Base-by-base conservation (phyloP, 2,797 vertebrate genomes). In the Tinamus major region DNA sequence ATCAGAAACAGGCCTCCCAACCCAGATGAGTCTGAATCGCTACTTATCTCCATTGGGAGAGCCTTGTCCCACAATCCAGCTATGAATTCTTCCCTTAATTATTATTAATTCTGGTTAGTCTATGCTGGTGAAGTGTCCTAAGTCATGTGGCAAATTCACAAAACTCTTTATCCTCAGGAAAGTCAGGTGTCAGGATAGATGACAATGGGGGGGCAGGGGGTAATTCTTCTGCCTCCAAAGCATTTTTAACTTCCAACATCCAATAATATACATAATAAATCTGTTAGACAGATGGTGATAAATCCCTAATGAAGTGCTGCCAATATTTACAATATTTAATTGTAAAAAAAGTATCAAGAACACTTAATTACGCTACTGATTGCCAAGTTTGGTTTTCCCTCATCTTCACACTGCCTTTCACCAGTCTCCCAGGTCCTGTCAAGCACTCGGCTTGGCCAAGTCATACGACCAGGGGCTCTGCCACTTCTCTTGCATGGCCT, bases 201-300 rank as follows among this genome's bases (percentile, higher is more conserved):
- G 35, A 33, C 13, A 76, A 33, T 5, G 41, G 41, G 4, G 13
- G 14, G 41, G 13, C 42, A 26, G 23, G 39, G 51, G 63, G 42
- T 63, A 85, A 48, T 85, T 87, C 17, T 51, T 83, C 61, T 46
- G 44, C 37, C 49, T 85, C 69, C 62, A 80, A 80, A 87, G 33
- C 24, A 76, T 82, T 83, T 94, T 85, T 89, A 90, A 87, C 71
- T 26, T 42, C 31, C 79, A 78, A 95, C 89, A 88, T 68, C 82
- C 59, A 71, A 71, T 83, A 84, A 85, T 1, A 1, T 79, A 95
- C 83, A 95, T 49, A 86, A 89, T 69, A 90, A 83, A 93, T 72
- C 79, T 83, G 55, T 78, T 85, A 83, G 89, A 87, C 85, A 95
- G 93, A 94, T 94, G 90, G 93, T 39, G 76, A 91, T 80, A 95